Evolutionary conservation across 1,140 invertebrate species (phyloP), one percentile per base, ranked within the genome.

Genomic region (Brachionus paranguensis): DNA sequence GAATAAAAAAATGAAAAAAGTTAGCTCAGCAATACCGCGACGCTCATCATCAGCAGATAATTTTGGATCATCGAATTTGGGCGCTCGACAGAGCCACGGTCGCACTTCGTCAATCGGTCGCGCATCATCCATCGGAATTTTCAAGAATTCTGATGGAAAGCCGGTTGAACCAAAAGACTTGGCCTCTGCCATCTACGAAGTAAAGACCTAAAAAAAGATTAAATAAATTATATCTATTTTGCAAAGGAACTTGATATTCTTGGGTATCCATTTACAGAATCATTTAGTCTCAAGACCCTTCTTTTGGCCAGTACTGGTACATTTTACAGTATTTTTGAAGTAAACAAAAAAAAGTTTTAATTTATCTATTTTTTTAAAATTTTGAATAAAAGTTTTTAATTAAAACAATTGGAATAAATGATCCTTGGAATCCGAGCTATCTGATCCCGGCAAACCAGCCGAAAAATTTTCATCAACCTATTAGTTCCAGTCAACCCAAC

Each of bases 321-420:
- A 33, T 81, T 81, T 47, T 81, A 81, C 43, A 37, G 10, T 47
- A 64, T 81, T 12, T 81, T 81, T 47, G 78, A 79, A 55, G 76
- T 79, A 64, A 37, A 37, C 5, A 20, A n/a, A 20, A 24, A 14
- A 8, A 50, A 50, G 4, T 14, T 45, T 43, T 0, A 3, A 5
- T 27, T 29, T 50, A n/a, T 47, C 45, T 47, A 29, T 50, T 29
- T 37, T 43, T 3, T 37, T 60, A 27, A 29, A 50, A 27, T 37
- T 53, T 11, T 37, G 1, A 78, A 78, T 47, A 3, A n/a, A 43
- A 81, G 78, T 81, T 81, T 37, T 68, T 81, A 37, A 43, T 81
- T 11, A 81, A 60, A 68, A 81, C 17, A 11, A 43, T 81, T 60
- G 78, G 78, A 11, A 68, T 81, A 1, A 33, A 45, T 17, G 78